phyloP scores from a whole-genome alignment of 2,888 invertebrate species.

The Leptinotarsa haldemani region DNA sequence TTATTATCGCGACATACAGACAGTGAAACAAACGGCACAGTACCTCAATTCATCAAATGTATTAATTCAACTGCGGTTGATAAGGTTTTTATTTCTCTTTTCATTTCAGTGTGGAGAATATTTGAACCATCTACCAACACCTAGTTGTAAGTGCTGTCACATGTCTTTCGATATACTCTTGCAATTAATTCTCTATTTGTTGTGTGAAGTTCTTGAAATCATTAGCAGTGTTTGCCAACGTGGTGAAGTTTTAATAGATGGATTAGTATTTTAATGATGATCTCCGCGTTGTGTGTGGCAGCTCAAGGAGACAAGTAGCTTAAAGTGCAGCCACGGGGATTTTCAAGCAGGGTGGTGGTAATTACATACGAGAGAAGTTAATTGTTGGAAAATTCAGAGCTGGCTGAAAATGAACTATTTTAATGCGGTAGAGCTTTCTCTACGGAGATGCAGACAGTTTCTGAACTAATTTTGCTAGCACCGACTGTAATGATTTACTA shows the following conservation, averaged over 20 bases:
- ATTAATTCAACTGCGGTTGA: too few species aligned
- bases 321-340: slow-evolving; percentile 5
- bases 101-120: too few species aligned
- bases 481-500: neutral
- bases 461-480: neutral
- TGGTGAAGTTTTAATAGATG: slow-evolving; percentile 9
- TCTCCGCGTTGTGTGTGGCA: neutral
- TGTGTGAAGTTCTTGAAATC: neutral
- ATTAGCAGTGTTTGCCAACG: neutral
- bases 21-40: too few species aligned
- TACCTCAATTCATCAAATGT: too few species aligned
- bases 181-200: neutral
- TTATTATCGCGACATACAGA: too few species aligned
- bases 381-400: neutral
- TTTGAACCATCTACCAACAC: too few species aligned
- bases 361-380: neutral
- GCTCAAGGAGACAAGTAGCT: slow-evolving; percentile 12
- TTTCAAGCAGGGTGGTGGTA: slow-evolving; percentile 1
- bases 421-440: neutral
- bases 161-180: neutral
- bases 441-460: neutral
- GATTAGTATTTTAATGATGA: slow-evolving; percentile 10
- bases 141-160: neutral
- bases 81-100: too few species aligned
- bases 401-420: neutral